These are phyloP conservation scores for Piezodorus guildinii DNA, from an alignment of 1,140 invertebrate species.

Conservation along the genomic window DNA sequence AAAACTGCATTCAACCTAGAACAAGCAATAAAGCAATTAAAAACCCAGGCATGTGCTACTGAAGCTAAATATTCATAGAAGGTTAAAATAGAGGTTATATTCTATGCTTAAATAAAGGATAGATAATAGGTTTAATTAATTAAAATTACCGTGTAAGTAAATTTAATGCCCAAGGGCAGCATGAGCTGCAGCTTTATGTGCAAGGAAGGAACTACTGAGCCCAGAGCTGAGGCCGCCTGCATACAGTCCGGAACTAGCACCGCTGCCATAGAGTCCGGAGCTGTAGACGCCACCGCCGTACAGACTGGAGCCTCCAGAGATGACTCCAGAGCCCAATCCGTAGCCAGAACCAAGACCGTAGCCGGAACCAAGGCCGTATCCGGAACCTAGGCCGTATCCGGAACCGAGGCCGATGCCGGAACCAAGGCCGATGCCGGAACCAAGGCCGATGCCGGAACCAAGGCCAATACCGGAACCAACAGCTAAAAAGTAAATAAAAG, in stretches of 20 bases:
- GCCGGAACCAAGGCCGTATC: not conserved
- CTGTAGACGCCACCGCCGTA: not conserved
- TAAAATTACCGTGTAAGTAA: too few relatives aligned
- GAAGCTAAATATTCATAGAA: too few relatives aligned
- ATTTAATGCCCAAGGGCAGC: not conserved
- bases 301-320: not conserved
- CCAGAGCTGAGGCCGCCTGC: not conserved
- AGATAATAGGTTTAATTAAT: too few relatives aligned
- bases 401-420: not conserved
- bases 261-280: not conserved
- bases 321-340: not conserved
- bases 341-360: not conserved
- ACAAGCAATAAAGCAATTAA: too few relatives aligned
- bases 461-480: not conserved
- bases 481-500: not conserved
- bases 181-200: not conserved
- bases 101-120: too few relatives aligned
- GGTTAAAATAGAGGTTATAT: too few relatives aligned
- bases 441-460: not conserved
- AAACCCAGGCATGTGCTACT: too few relatives aligned
- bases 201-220: not conserved
- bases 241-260: too few relatives aligned
- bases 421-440: not conserved
- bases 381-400: not conserved
- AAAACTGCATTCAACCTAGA: too few relatives aligned